Evolutionary conservation across 92 coral and sea anemone species (phyloP), one percentile per base, ranked within the genome.

Genomic region (Epizoanthus ramosus): DNA sequence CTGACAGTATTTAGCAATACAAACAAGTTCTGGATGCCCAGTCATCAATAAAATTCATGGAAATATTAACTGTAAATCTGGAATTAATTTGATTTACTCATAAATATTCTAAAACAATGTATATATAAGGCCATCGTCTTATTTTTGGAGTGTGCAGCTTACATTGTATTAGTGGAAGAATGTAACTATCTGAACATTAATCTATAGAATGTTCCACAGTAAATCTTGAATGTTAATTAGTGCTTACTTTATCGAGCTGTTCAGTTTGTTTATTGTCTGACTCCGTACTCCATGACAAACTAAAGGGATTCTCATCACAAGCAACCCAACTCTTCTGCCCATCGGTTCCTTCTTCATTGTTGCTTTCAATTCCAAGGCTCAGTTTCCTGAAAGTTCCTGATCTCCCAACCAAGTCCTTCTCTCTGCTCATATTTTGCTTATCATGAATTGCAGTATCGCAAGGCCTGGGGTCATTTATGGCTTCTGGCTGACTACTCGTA

Each of bases 211-310:
- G 4, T 37, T 37, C 1, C 43, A 37, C 43, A 37, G 4, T 63
- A 12, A 21, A 63, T 8, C 68, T 63, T 23, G 37, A 41, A 28
- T 0, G n/a, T n/a, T n/a, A n/a, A 6, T 57, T 15, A 31, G 24
- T 3, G 1, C 53, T 12, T 35, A 58, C 81, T 53, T 59, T 59
- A 19, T 37, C n/a, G 22, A 31, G n/a, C 57, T 75, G 56, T 6
- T 59, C 59, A 24, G 23, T 63, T 21, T 18, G 3, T 10, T 75
- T 58, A 28, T 31, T 10, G 33, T 75, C 81, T 68, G 35, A 21
- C 43, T 75, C 68, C 3, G 58, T 68, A 39, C 54, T 68, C 81
- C 81, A 75, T 1, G 39, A 68, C 52, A 75, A 75, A 59, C 66
- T 59, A 57, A 75, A 75, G 0, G 66, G 69, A 75, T 75, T 56